phyloP scores from a whole-genome alignment of 2,888 invertebrate genomes.

The Nudaria mundana region DNA sequence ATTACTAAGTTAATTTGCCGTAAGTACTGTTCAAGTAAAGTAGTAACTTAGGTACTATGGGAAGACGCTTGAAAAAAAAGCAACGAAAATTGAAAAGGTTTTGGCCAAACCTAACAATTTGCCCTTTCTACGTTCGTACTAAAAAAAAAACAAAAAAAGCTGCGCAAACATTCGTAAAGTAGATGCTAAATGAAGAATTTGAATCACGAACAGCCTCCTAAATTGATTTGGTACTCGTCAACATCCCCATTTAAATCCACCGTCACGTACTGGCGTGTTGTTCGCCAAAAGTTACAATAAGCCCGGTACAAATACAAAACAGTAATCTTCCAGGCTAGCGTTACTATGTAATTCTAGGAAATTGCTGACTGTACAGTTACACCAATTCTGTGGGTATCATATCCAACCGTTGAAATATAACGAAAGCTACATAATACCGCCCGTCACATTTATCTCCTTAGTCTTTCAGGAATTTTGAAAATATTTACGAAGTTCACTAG shows the following conservation, averaged over 20 bases:
- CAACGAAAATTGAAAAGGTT: too few species aligned
- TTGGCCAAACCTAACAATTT: too few species aligned
- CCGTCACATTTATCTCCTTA: too few species aligned
- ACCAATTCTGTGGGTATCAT: too few species aligned
- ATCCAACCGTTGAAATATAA: too few species aligned
- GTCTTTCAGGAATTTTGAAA: too few species aligned
- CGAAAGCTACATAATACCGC: too few species aligned
- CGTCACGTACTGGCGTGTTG: constrained; percentile 71
- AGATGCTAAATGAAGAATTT: constrained; percentile 49
- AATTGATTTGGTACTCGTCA: constrained; percentile 67
- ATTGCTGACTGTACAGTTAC: too few species aligned
- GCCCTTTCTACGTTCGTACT: too few species aligned
- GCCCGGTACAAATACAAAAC: constrained; percentile 42
- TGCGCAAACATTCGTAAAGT: constrained; percentile 23
- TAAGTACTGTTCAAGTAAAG: constrained; percentile 3
- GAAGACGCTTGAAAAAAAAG: neutral
- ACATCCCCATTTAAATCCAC: constrained; percentile 61
- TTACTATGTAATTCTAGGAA: constrained; percentile 61
- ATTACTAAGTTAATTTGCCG: constrained; percentile 6
- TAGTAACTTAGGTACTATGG: constrained; percentile 6
- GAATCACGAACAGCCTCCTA: constrained; percentile 56
- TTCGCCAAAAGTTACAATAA: constrained; percentile 71
- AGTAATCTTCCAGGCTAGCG: constrained; percentile 49
- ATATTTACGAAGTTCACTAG: too few species aligned
- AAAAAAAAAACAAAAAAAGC: constrained; percentile 29